Evolutionary conservation across 2,113 vertebrate species (phyloP), one percentile per base, ranked within the genome.

Genomic region (Oxyruncus cristatus): DNA sequence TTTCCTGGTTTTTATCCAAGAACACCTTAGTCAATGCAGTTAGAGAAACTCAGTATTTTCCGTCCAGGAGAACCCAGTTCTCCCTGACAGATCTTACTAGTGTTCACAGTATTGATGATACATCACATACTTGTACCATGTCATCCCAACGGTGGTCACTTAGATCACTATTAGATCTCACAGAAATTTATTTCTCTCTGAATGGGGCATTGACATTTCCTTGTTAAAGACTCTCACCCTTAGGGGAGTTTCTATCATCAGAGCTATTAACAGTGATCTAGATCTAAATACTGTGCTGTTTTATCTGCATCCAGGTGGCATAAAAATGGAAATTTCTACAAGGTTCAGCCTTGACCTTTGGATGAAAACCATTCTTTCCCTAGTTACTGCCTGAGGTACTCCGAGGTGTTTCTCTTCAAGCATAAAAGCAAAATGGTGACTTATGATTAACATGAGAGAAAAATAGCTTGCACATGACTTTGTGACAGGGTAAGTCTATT

Each of bases 271-370:
- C 42, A 95, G 77, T 75, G 77, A 95, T 93, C 83, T 93, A 68
- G 80, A 92, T 80, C 94, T 96, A 92, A 97, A 89, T 91, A 92
- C 74, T 93, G 37, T 44, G 39, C 66, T 68, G 50, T 37, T 86
- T 56, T 66, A 89, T 87, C 71, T 58, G 37, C 67, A 97, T 88
- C 86, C 79, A 93, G 78, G 85, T 84, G 44, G 67, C 39, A 96
- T 96, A 97, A 97, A 98, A 98, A 95, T 96, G 74, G 79, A 97
- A 97, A 97, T 96, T 94, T 88, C 59, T 33, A 0, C 89, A 89
- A 97, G 89, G 95, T 95, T 96, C 76, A 85, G 24, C 47, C 85
- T 89, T 98, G 97, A 97, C 94, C 96, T 98, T 97, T 98, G 70
- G 72, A 95, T 93, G 77, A 96, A 96, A 97, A 94, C 49, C 44